Conservation (phyloP, 2,888 invertebrate genomes). For the Thymelicus lineola region DNA sequence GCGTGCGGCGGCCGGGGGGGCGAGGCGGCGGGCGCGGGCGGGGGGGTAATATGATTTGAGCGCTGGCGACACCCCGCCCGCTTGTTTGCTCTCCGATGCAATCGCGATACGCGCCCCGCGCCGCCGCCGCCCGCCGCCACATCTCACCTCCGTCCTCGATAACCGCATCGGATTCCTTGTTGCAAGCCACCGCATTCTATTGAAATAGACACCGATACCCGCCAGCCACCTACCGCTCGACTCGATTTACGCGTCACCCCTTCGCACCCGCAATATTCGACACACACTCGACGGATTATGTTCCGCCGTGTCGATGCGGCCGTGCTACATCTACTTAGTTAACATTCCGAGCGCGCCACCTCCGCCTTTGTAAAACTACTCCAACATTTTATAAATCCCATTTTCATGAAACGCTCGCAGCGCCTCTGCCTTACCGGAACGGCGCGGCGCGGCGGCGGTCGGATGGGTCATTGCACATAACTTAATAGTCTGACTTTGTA, state of each 20-base stretch:
- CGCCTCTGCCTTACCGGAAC: constrained; percentile 38
- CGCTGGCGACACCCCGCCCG: constrained; percentile 79
- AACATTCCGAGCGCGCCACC: constrained; percentile 30
- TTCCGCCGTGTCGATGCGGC: constrained; percentile 49
- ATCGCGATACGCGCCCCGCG: constrained; percentile 78
- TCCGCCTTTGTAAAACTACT: constrained; percentile 33
- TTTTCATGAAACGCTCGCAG: constrained; percentile 24
- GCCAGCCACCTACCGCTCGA: constrained; percentile 68
- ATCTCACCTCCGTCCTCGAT: constrained; percentile 81
- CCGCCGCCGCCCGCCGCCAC: constrained; percentile 57
- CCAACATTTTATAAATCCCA: constrained; percentile 30
- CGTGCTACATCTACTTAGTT: constrained; percentile 29
- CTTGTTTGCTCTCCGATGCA: constrained; percentile 85
- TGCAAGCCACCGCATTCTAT: constrained; percentile 81
- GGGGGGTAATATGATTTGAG: constrained; percentile 84
- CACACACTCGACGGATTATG: constrained; percentile 55
- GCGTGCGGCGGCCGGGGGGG: constrained; percentile 82
- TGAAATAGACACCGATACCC: constrained; percentile 77
- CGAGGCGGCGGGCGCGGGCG: constrained; percentile 55
- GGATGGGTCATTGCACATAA: constrained; percentile 9
- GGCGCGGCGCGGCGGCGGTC: constrained; percentile 17
- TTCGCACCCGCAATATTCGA: constrained; percentile 59
- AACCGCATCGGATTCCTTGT: constrained; percentile 84
- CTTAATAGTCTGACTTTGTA: neutral
- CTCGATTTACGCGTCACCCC: constrained; percentile 68